phyloP scores from a whole-genome alignment of 2,888 invertebrate species.

The Cheilosia pagana region DNA sequence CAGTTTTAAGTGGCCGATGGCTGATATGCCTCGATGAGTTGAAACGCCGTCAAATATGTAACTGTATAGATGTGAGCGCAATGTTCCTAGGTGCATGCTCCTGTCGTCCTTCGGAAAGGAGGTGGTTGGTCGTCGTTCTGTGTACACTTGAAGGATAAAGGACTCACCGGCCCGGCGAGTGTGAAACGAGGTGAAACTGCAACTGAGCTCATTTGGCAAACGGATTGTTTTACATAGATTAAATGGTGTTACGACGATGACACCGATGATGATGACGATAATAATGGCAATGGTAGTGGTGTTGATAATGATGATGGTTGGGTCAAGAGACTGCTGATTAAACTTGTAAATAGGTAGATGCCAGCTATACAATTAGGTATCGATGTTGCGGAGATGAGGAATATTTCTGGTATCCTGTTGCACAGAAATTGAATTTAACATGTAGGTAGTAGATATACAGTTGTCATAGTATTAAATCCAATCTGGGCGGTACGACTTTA shows the following conservation, averaged over 20 bases:
- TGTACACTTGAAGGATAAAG: slow-evolving; percentile 38
- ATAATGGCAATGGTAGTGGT: slow-evolving; percentile 34
- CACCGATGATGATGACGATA: slow-evolving; percentile 52
- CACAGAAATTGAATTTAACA: too few relatives aligned
- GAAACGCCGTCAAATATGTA: slow-evolving; percentile 66
- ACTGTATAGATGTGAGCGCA: slow-evolving; percentile 5
- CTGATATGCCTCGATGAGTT: slow-evolving; percentile 69
- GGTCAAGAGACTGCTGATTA: slow-evolving; percentile 15
- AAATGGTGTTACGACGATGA: slow-evolving; percentile 64
- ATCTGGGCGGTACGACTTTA: too few relatives aligned
- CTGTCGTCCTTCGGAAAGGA: slow-evolving; percentile 28
- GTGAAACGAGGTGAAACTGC: slow-evolving; percentile 46
- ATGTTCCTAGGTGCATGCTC: neutral
- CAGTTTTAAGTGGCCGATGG: slow-evolving; percentile 73
- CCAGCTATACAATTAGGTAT: too few relatives aligned
- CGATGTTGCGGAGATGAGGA: too few relatives aligned
- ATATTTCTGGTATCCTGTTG: too few relatives aligned
- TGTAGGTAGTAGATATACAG: too few relatives aligned
- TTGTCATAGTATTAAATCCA: too few relatives aligned
- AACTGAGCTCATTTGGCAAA: slow-evolving; percentile 72
- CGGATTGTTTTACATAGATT: slow-evolving; percentile 68
- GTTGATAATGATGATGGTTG: slow-evolving; percentile 16
- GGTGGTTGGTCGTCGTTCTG: neutral
- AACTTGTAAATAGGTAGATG: slow-evolving; percentile 6
- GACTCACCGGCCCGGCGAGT: neutral